phyloP scores from a whole-genome alignment of 2,113 vertebrate species.

The Pseudorectes ferrugineus region DNA sequence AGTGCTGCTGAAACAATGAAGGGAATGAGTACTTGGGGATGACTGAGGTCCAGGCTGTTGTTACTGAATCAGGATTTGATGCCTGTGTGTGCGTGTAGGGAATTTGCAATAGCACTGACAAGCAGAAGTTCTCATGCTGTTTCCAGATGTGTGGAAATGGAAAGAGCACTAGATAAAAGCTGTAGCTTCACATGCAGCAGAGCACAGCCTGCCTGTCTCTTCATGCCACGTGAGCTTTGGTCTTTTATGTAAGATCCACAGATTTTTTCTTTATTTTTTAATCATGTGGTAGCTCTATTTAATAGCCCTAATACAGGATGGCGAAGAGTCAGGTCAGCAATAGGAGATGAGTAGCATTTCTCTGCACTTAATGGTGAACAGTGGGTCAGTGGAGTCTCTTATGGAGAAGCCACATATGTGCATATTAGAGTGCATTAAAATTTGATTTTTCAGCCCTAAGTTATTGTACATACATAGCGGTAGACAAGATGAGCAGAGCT shows the following conservation, averaged over 20 bases:
- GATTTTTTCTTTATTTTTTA: not conserved
- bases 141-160: not conserved
- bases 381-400: not conserved
- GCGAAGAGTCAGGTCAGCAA: not conserved
- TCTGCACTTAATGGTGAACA: not conserved
- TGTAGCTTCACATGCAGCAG: not conserved
- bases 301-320: not conserved
- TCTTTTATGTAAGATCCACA: not conserved
- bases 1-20: not conserved
- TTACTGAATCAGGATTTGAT: not conserved
- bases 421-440: not conserved
- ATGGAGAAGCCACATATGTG: not conserved
- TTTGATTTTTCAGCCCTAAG: not conserved
- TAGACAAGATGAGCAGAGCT: not conserved
- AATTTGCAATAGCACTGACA: not conserved
- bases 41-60: not conserved
- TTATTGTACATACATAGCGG: not conserved
- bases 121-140: not conserved
- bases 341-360: not conserved
- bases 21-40: not conserved
- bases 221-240: not conserved
- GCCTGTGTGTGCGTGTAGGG: accelerated
- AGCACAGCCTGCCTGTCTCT: not conserved
- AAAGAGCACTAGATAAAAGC: not conserved
- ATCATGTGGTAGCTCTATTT: not conserved